Conservation (phyloP, 2,797 vertebrate species). For the Argentina silus region DNA sequence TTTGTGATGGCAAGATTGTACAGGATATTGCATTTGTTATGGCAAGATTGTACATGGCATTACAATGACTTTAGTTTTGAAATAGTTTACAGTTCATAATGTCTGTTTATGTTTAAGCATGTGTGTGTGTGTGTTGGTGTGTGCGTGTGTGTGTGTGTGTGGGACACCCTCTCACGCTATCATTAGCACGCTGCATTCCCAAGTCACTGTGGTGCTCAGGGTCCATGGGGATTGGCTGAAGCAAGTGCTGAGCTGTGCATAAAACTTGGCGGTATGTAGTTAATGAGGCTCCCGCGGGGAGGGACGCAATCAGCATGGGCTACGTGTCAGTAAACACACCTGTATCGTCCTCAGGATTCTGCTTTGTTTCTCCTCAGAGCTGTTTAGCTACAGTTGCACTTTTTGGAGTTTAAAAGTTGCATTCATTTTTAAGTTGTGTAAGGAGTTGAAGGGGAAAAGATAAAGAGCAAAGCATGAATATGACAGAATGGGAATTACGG, state of each 20-base stretch:
- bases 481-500: no score
- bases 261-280: slow-evolving; percentile 1
- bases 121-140: slow-evolving; percentile 6
- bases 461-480: no score
- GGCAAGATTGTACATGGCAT: neutral
- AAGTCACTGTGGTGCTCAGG: slow-evolving; percentile 5
- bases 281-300: slow-evolving; percentile 17
- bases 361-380: neutral
- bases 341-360: neutral
- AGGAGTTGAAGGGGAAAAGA: neutral
- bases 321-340: slow-evolving; percentile 22
- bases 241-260: slow-evolving; percentile 22
- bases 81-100: neutral
- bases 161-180: neutral
- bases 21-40: no score
- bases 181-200: slow-evolving; percentile 9
- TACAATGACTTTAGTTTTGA: no score
- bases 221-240: neutral
- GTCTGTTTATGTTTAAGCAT: slow-evolving; percentile 6
- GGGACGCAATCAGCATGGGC: neutral
- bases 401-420: slow-evolving; percentile 3
- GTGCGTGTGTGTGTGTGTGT: slow-evolving; percentile 2
- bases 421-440: neutral
- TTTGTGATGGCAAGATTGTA: neutral
- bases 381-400: slow-evolving; percentile 24